Evolutionary conservation across 2,797 vertebrate genomes (phyloP).

Genomic region (Champsocephalus gunnari): DNA sequence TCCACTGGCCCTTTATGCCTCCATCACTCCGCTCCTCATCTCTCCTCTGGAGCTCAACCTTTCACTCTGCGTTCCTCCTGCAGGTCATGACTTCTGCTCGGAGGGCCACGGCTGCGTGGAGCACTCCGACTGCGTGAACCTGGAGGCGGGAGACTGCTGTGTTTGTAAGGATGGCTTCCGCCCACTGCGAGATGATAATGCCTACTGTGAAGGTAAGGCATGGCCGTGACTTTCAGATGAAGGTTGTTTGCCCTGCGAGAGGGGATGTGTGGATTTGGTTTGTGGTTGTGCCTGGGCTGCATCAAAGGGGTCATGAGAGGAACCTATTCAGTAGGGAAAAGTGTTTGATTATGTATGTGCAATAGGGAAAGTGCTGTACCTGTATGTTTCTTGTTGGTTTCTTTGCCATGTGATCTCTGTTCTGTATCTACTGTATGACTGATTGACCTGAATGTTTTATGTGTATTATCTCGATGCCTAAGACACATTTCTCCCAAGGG

Average conservation of each 20-base stretch:
- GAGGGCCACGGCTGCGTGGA: slow-evolving; percentile 92
- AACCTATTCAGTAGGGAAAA: neutral
- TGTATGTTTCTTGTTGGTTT: too few relatives aligned
- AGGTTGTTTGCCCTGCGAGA: slow-evolving; percentile 28
- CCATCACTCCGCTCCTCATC: slow-evolving; percentile 24
- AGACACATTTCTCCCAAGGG: too few relatives aligned
- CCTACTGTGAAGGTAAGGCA: slow-evolving; percentile 95
- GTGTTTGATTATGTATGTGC: too few relatives aligned
- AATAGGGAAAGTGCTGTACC: too few relatives aligned
- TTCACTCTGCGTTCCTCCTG: slow-evolving; percentile 29
- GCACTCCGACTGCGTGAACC: slow-evolving; percentile 93
- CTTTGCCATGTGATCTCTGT: too few relatives aligned
- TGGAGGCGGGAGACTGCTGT: slow-evolving; percentile 92
- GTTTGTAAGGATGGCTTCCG: slow-evolving; percentile 94
- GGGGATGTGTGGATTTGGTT: neutral
- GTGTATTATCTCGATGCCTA: too few relatives aligned
- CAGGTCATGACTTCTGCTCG: slow-evolving; percentile 96
- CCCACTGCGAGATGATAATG: slow-evolving; percentile 93
- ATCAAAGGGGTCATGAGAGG: slow-evolving; percentile 18
- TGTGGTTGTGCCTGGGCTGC: slow-evolving; percentile 1
- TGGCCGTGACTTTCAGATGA: slow-evolving; percentile 28
- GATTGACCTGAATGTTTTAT: too few relatives aligned
- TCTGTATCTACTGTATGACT: too few relatives aligned
- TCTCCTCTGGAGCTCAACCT: slow-evolving; percentile 54
- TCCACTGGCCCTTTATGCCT: slow-evolving; percentile 14